These are phyloP conservation scores for Polymixis flavicincta DNA, from an alignment of 2,888 invertebrate genomes.

Conservation along the genomic window DNA sequence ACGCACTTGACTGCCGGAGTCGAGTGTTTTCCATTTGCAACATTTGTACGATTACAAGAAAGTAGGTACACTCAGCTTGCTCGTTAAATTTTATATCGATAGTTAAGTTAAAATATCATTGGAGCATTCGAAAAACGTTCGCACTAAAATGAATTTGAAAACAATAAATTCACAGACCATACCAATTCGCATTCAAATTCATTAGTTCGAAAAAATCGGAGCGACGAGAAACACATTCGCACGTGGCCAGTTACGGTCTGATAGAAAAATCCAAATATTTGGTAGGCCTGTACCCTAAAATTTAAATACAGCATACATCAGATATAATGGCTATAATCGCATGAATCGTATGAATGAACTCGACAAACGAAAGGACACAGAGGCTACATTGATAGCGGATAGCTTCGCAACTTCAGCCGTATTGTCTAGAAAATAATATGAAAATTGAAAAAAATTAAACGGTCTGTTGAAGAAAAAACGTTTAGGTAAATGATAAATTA, in stretches of 20 bases:
- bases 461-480: too few relatives aligned
- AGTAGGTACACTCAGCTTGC: constrained; percentile 18
- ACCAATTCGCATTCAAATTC: constrained; percentile 34
- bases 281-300: constrained; percentile 54
- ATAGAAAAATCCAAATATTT: constrained; percentile 58
- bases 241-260: constrained; percentile 52
- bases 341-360: constrained; percentile 75
- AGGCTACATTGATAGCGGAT: constrained; percentile 57
- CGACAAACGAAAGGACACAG: constrained; percentile 42
- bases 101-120: constrained; percentile 25
- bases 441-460: background rate
- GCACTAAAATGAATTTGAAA: background rate
- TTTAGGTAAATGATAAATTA: too few relatives aligned
- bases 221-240: constrained; percentile 33
- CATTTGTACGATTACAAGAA: constrained; percentile 49
- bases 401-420: background rate
- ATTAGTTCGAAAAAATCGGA: constrained; percentile 42
- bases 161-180: constrained; percentile 27
- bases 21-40: constrained; percentile 63
- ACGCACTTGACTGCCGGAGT: constrained; percentile 62
- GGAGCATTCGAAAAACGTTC: background rate
- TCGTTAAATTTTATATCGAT: constrained; percentile 34
- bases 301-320: constrained; percentile 66
- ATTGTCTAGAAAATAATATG: background rate
- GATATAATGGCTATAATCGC: constrained; percentile 74